Evolutionary conservation across 2,113 vertebrate genomes (phyloP), one percentile per base, ranked within the genome.

Genomic region (Pelecanus crispus): DNA sequence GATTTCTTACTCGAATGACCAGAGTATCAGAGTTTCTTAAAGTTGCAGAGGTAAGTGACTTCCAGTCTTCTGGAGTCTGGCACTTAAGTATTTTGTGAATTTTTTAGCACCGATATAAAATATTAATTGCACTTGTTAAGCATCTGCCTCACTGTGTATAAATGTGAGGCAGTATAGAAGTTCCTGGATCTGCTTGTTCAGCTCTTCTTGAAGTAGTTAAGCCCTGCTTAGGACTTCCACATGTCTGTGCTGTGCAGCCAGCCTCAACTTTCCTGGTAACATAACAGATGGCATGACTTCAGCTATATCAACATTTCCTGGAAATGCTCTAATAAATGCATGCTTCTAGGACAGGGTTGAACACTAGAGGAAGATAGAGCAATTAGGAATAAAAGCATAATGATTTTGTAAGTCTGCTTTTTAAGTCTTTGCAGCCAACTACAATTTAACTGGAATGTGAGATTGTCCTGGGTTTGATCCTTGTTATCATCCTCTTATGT

Each of bases 1-100:
- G 99, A 83, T 99, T 99, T 98, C 98, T 99, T 80, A 99, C 99
- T 81, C 98, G 99, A 97, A 99, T 99, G 99, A 99, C 99, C 29
- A 98, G 99, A 75, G 99, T 99, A 71, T 99, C 99, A 42, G 99
- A 99, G 97, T 99, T 99, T 97, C 99, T 99, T 96, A 99, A 99
- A 98, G 99, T 99, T 45, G 99, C 99, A 4, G 99, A 99, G 99
- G 99, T 99, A 98, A 98, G 98, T 97, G 52, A 84, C 59, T 81
- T 63, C 70, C 22, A 24, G 21, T 58, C 85, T 91, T 90, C n/a
- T 67, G 52, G 25, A 96, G 61, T 49, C n/a, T 74, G 65, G 10
- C n/a, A 61, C 24, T 84, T 67, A 13, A 34, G 11, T 81, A 31
- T 55, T 86, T 80, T 59, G 31, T 91, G 77, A 67, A 11, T 7